Evolutionary conservation across 2,888 invertebrate species (phyloP), one percentile per base, ranked within the genome.

Genomic region (Panzeria rudis): DNA sequence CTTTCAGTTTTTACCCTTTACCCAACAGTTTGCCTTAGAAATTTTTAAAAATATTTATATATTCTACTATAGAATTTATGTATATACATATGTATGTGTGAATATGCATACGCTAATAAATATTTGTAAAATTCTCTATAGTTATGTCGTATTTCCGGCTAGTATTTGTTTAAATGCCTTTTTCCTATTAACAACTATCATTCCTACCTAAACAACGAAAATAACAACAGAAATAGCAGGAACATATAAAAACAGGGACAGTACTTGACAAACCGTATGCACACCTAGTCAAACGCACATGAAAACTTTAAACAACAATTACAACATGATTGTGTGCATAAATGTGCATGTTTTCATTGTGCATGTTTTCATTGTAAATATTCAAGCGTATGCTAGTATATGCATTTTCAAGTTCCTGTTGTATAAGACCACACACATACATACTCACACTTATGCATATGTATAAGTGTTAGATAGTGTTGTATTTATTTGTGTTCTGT

Each of bases 321-420:
- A 69, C 69, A 71, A 68, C 23, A 77, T 38, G 29, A 61, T 68
- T 78, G 61, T 72, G 52, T 66, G 50, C 52, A 78, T 64, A 61
- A 71, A 71, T 84, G 76, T 76, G 47, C 77, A 77, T 81, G 80
- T 77, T 73, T n/a, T 77, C 77, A 84, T 62, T 73, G 35, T 78
- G 73, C 78, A n/a, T 85, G 81, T 78, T 81, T 78, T 75, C 77
- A 78, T 71, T 82, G 84, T 78, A 78, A 81, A 81, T 82, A 81
- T 69, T 69, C 50, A 73, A 78, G 56, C 61, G 38, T 76, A 17
- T 41, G 38, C 15, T 25, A 44, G 47, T 35, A 8, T 38, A 20
- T 38, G 25, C 23, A 25, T 44, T 44, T 29, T 41, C 17, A 71
- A 71, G 25, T 44, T 71, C 20, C 44, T 59, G 44, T 44, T 44